Evolutionary conservation across 2,113 vertebrate species (phyloP), one percentile per base, ranked within the genome.

Genomic region (Sander lucioperca): DNA sequence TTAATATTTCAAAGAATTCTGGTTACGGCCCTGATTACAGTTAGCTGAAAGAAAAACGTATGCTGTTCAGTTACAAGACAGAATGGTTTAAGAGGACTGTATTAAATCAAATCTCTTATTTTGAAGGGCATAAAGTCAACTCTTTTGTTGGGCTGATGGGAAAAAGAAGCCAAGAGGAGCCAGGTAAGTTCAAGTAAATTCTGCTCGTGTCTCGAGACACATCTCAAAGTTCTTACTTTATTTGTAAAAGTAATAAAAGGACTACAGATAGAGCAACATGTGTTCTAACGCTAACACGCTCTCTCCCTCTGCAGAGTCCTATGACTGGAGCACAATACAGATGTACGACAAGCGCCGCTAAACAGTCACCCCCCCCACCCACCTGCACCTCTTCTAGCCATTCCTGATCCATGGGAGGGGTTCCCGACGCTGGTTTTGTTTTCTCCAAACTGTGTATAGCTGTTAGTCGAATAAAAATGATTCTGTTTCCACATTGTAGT

Each of bases 111-210:
- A 5, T 27, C 0, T 81, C 13, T 91, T 95, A 94, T 4, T 74
- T 92, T 95, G 14, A 94, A 99, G 98, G 97, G 88, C 96, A 98
- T 96, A 99, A 97, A 97, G 95, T 97, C 93, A 98, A 98, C 93
- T 97, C 97, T 79, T 99, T 99, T 95, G 97, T 97, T 88, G 98
- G 97, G 89, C 96, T 99, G 94, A 99, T 99, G 98, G 98, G 98
- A 78, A 99, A 99, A 96, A 96, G 98, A 94, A 97, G 96, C 94
- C 92, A 94, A 83, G 97, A 98, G 94, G 96, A 96, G 90, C 96
- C 97, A 94, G 97, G 97, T 98, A 93, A 72, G 57, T 14, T 36
- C 10, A 3, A 4, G 21, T 7, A 2, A 25, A 47, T 36, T 39
- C 59, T n/a, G 33, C 18, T 63, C 30, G 8, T n/a, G 3, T 43